phyloP scores from a whole-genome alignment of 2,113 vertebrate species.

The Calidris pugnax region DNA sequence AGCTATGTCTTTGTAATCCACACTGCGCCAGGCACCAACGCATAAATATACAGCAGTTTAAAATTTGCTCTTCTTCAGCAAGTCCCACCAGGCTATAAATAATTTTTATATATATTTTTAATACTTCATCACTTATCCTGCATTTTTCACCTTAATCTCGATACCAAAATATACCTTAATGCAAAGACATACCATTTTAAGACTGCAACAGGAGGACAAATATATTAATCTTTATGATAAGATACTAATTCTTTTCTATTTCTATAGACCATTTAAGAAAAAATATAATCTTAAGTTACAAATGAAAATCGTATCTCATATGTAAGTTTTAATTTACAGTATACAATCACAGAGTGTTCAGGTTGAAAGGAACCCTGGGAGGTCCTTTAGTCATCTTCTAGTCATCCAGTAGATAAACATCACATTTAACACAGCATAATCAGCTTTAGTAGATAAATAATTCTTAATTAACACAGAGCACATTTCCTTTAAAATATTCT shows the following conservation, averaged over 20 bases:
- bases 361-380: constrained; percentile 4
- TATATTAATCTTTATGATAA: background rate
- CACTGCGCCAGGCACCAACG: background rate
- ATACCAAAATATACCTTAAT: background rate
- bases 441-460: constrained; percentile 33
- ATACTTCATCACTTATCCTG: background rate
- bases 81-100: constrained; percentile 7
- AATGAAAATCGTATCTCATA: background rate
- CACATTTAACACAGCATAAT: constrained; percentile 20
- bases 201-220: background rate
- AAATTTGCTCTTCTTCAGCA: background rate
- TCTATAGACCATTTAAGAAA: background rate
- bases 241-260: background rate
- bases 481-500: constrained; percentile 30
- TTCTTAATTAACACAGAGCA: constrained; percentile 40
- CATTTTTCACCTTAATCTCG: background rate
- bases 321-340: background rate
- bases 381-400: constrained; percentile 13
- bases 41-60: background rate
- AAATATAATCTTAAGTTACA: background rate
- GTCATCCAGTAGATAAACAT: constrained; percentile 31
- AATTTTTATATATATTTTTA: background rate
- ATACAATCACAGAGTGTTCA: background rate
- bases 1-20: background rate
- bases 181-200: background rate